These are phyloP conservation scores for Ophion ventricosus DNA, from an alignment of 2,888 invertebrate species.

Conservation along the genomic window DNA sequence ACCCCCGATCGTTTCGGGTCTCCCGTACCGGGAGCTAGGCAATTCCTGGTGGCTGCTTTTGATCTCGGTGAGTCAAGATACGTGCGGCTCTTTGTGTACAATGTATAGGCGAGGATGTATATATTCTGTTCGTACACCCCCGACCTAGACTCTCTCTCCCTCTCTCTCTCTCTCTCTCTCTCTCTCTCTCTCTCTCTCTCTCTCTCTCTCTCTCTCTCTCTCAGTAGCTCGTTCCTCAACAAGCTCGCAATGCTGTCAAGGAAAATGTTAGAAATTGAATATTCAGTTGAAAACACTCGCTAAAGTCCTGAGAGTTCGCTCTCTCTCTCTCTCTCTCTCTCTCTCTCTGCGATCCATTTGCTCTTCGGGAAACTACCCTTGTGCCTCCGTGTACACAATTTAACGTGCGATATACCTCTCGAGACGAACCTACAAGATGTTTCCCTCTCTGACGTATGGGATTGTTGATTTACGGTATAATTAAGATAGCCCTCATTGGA, in stretches of 20 bases:
- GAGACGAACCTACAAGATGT: slow-evolving; percentile 42
- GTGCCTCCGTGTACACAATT: neutral
- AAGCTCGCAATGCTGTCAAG: neutral
- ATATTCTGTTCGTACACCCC: neutral
- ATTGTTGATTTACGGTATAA: slow-evolving; percentile 60
- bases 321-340: slow-evolving; percentile 1
- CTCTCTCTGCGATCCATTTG: slow-evolving; percentile 9
- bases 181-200: no score
- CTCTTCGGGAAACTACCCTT: slow-evolving; percentile 21
- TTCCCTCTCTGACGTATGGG: neutral
- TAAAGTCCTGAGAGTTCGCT: slow-evolving; percentile 12
- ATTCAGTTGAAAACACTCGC: slow-evolving; percentile 49
- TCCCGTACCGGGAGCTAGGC: slow-evolving; percentile 28
- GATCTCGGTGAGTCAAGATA: slow-evolving; percentile 57
- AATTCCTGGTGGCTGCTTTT: slow-evolving; percentile 51
- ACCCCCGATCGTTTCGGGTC: slow-evolving; percentile 4
- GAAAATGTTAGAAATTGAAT: slow-evolving; percentile 63
- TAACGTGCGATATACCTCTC: slow-evolving; percentile 40
- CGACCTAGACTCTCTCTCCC: neutral
- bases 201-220: neutral
- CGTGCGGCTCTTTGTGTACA: slow-evolving; percentile 14
- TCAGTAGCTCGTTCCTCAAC: neutral
- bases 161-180: no score
- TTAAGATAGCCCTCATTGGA: slow-evolving; percentile 52
- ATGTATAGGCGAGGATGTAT: neutral